Evolutionary conservation across 2,113 vertebrate species (phyloP).

Genomic region (Cinclus cinclus): DNA sequence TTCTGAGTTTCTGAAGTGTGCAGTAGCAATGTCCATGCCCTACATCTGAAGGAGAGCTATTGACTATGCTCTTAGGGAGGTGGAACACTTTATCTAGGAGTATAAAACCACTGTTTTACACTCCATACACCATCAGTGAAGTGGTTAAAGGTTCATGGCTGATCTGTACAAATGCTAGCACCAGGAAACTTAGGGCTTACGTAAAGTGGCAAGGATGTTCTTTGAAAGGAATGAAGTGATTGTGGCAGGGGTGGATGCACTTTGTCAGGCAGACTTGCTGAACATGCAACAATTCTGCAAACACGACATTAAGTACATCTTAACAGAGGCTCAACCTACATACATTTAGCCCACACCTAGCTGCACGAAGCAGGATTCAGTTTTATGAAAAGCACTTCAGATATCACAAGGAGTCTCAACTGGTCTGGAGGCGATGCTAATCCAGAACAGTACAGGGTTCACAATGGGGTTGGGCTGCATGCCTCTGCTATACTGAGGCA

Average conservation of each 20-base stretch:
- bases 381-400: background rate
- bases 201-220: background rate
- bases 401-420: background rate
- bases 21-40: background rate
- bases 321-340: background rate
- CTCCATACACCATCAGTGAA: background rate
- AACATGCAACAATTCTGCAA: background rate
- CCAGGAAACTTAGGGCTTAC: background rate
- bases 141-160: background rate
- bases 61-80: background rate
- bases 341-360: background rate
- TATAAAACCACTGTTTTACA: background rate
- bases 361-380: background rate
- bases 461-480: fast-evolving
- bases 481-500: fast-evolving
- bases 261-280: background rate
- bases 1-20: background rate
- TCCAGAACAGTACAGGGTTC: background rate
- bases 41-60: background rate
- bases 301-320: background rate
- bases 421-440: background rate
- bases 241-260: background rate
- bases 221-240: background rate
- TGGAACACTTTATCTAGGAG: background rate
- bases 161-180: background rate